Conservation (phyloP, 2,888 invertebrate genomes). For the Callyntrura sp. region DNA sequence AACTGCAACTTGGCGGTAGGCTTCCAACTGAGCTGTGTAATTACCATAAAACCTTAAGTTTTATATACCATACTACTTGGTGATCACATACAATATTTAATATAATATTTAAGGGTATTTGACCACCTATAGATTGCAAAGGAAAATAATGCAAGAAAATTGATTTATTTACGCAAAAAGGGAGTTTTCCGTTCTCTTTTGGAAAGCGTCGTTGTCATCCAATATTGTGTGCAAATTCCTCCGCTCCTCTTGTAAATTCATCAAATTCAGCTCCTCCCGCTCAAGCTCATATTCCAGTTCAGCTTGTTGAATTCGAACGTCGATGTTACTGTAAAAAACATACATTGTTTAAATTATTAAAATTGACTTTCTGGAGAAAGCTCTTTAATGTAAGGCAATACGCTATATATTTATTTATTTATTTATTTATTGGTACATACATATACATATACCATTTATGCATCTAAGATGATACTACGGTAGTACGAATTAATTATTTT, state of each 20-base stretch:
- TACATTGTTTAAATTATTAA: background rate
- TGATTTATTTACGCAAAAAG: conserved; percentile 81
- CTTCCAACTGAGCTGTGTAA: too few relatives aligned
- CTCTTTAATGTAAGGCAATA: background rate
- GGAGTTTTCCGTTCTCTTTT: conserved; percentile 85
- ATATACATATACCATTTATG: background rate
- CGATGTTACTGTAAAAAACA: conserved; percentile 90
- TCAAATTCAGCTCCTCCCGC: conserved; percentile 93
- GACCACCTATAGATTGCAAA: too few relatives aligned
- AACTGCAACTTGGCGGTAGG: too few relatives aligned
- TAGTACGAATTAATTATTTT: too few relatives aligned
- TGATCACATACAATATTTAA: too few relatives aligned
- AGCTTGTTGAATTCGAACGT: conserved; percentile 95
- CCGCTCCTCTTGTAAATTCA: conserved; percentile 94
- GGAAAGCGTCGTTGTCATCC: conserved; percentile 89
- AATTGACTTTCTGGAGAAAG: background rate
- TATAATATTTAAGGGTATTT: too few relatives aligned
- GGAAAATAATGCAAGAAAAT: too few relatives aligned
- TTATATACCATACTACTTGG: too few relatives aligned
- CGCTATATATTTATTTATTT: background rate
- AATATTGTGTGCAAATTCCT: conserved; percentile 92
- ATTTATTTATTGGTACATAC: background rate
- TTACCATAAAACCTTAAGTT: too few relatives aligned
- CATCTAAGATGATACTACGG: background rate
- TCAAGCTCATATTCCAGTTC: conserved; percentile 96